Evolutionary conservation across 2,113 vertebrate genomes (phyloP), one percentile per base, ranked within the genome.

Genomic region (Reinhardtius hippoglossoides): DNA sequence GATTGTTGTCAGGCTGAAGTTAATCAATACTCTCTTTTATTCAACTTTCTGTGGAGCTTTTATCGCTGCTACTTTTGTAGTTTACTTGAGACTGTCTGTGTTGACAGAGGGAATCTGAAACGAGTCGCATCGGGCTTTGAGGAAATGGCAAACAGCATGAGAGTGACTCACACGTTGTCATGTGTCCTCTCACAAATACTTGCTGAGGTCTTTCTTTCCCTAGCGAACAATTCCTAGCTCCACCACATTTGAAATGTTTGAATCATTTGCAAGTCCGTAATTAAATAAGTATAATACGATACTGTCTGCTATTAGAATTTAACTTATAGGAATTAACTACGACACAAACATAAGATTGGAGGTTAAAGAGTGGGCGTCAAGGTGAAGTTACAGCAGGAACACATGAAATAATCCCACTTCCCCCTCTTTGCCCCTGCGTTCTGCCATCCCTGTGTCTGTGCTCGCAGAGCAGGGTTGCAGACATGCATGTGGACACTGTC

Each of bases 131-230:
- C 31, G 64, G 21, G 37, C 62, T 78, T 70, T 81, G 78, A 84
- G 87, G 83, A 91, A 91, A 84, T 64, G 50, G 64, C 15, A 7
- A 64, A 52, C 64, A 84, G 78, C 87, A 77, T 92, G 90, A 87
- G 84, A 46, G 37, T 93, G 89, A 92, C 79, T 92, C 90, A 93
- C 31, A 3, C 70, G 37, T 18, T 76, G 83, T 90, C 90, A 88
- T 88, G 88, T 82, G 88, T 61, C 42, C 74, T 84, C 81, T 72
- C 78, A 27, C 26, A 75, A 13, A 62, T 67, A 68, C 27, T 82
- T 85, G 88, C 90, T 89, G 78, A 89, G 68, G 56, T 89, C 68
- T 81, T 64, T 84, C 37, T 88, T 90, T 84, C 83, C 80, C 2
- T 42, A 0, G n/a, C 35, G 55, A 78, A 81, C 12, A n/a, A 31